Base-by-base conservation (phyloP, 1,140 invertebrate genomes). In the Oscheius sp. region DNA sequence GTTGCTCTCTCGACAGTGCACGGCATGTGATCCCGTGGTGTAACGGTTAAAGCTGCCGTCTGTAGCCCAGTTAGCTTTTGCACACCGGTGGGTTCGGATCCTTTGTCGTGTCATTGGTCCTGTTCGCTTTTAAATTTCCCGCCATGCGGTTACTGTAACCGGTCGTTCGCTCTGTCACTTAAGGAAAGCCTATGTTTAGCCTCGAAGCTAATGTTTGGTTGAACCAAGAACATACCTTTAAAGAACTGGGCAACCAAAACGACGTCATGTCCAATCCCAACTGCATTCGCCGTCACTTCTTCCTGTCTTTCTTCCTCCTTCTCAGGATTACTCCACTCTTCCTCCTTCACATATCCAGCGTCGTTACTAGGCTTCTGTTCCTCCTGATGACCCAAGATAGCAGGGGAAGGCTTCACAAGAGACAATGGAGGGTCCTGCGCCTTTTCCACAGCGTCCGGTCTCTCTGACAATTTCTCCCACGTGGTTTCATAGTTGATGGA, bases 231-330 rank as follows among this genome's bases (percentile, higher is more conserved):
- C 15, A 13, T 3, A 67, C 65, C 49, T 66, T 65, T 73, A 28
- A 73, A 64, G 34, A 73, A 73, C 31, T 65, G 61, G 34, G 45
- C 38, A 28, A 73, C 62, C 28, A 64, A 46, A 23, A 65, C n/a
- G 1, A 73, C 4, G 26, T 73, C 70, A 34, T 73, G 62, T 4
- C 61, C 70, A 23, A 73, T 29, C n/a, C 70, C 70, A 1, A 73
- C 62, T 10, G 55, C 18, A 38, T 73, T 73, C 13, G 61, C 36
- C 15, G 42, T 42, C 1, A 58, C 59, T 28, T 28, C 2, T 42
- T 36, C 20, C 15, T 2, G 23, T 38, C 29, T 63, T 18, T 49
- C 23, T 18, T 45, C 26, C 36, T 31, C 42, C 18, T 58, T 35
- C 10, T 63, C 59, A 10, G 34, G 61, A 7, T 58, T 64, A 18